Conservation (phyloP, 2,113 vertebrate species). For the Tenebrosternarchus preto region DNA sequence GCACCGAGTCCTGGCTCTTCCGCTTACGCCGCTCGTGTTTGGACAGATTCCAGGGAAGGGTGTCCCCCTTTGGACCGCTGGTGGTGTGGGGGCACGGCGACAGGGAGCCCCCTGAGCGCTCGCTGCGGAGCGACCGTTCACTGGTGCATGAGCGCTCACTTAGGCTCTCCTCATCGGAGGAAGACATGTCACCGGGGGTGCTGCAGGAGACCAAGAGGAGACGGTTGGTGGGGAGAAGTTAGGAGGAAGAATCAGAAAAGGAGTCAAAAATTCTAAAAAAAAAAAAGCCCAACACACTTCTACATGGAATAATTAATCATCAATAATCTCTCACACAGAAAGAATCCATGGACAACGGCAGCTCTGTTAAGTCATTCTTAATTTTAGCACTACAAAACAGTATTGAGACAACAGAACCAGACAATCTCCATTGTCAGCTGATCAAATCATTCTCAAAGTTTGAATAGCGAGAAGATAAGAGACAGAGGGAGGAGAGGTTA, state of each 20-base stretch:
- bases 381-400: background rate
- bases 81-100: slow-evolving; percentile 84
- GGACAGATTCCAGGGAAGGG: slow-evolving; percentile 95
- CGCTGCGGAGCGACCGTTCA: slow-evolving; percentile 88
- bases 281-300: background rate
- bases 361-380: slow-evolving; percentile 23
- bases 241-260: slow-evolving; percentile 20
- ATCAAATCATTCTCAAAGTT: background rate
- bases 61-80: slow-evolving; percentile 87
- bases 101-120: slow-evolving; percentile 90
- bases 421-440: background rate
- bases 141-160: slow-evolving; percentile 91
- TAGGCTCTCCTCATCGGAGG: slow-evolving; percentile 95
- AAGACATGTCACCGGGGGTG: slow-evolving; percentile 81
- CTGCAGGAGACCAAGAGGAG: slow-evolving; percentile 32
- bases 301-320: slow-evolving; percentile 62
- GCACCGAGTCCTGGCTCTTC: slow-evolving; percentile 94
- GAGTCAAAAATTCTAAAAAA: slow-evolving; percentile 13
- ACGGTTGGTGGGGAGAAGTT: slow-evolving; percentile 16
- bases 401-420: background rate
- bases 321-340: slow-evolving; percentile 36
- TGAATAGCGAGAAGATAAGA: background rate
- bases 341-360: slow-evolving; percentile 45
- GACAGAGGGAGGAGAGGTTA: slow-evolving; percentile 1
- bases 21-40: slow-evolving; percentile 94